Percentiles rank a stretch among this genome's conserved stretches.
Conservation (phyloP, 2,113 vertebrate species). For the Ahaetulla prasina region DNA sequence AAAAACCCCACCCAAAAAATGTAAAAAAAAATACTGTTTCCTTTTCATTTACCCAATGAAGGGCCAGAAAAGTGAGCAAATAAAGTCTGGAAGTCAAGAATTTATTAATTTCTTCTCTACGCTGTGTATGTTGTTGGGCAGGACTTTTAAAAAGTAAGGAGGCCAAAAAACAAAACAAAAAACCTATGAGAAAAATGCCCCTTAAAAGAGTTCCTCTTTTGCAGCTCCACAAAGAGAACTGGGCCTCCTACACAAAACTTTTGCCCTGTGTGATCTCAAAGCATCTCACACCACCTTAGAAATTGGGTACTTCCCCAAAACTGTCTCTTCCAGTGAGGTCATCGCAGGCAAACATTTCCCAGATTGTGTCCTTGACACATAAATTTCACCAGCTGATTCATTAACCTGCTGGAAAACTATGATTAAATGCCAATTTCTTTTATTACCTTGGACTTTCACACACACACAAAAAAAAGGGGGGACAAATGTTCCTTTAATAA, state of each 20-base stretch:
- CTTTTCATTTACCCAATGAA: too few species aligned
- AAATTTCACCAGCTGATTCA: constrained; percentile 25
- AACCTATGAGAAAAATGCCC: background rate
- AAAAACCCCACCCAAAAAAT: constrained; percentile 70
- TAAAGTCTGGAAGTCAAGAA: too few species aligned
- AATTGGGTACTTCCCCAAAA: background rate
- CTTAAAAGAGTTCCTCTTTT: constrained; percentile 11
- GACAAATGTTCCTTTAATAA: constrained; percentile 76
- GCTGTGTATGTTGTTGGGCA: background rate
- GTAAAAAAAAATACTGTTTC: constrained; percentile 16
- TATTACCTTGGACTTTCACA: constrained; percentile 10
- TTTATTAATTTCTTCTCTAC: background rate
- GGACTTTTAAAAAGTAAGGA: constrained; percentile 6
- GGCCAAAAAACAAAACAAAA: background rate
- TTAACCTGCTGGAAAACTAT: constrained; percentile 45
- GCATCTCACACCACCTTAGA: background rate
- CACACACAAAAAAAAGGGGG: constrained; percentile 40
- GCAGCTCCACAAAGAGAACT: constrained; percentile 51
- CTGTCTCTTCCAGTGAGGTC: background rate
- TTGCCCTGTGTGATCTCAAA: background rate
- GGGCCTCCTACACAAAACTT: constrained; percentile 50
- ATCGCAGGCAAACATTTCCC: background rate
- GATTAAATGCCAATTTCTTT: constrained; percentile 33
- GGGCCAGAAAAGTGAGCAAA: too few species aligned
- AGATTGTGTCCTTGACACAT: background rate